Evolutionary conservation across 2,113 vertebrate species (phyloP).

Genomic region (Haliaeetus leucogaster): DNA sequence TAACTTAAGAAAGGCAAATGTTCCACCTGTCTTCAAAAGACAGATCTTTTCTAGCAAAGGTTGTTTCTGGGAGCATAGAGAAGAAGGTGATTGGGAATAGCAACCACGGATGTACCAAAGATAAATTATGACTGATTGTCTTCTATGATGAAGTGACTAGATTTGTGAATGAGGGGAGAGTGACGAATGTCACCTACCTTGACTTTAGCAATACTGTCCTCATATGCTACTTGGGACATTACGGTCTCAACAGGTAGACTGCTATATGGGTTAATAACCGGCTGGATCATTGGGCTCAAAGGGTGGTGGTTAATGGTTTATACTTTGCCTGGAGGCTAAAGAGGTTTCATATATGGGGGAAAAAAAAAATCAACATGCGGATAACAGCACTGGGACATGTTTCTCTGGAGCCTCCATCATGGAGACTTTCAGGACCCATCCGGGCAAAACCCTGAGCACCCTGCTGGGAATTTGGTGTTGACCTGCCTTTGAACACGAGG

Average conservation of each 20-base stretch:
- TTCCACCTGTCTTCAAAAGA: background rate
- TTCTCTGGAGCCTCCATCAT: background rate
- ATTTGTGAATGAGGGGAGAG: background rate
- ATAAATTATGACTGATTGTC: background rate
- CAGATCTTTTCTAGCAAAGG: background rate
- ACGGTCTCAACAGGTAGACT: rapidly evolving
- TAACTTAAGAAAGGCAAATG: background rate
- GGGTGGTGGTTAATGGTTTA: background rate
- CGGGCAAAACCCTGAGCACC: background rate
- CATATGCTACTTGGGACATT: background rate
- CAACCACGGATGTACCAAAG: background rate
- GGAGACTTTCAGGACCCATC: background rate
- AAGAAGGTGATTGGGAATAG: background rate
- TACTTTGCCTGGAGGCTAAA: background rate
- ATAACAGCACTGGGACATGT: background rate
- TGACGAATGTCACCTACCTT: background rate
- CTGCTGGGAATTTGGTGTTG: background rate
- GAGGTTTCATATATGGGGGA: background rate
- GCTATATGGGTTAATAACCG: background rate
- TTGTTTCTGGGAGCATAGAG: background rate
- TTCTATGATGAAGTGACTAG: background rate
- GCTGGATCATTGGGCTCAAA: background rate
- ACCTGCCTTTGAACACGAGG: background rate
- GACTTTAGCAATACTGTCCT: background rate
- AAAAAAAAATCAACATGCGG: background rate